These are phyloP conservation scores for Lithobates pipiens DNA, from an alignment of 2,797 vertebrate genomes.

Conservation along the genomic window DNA sequence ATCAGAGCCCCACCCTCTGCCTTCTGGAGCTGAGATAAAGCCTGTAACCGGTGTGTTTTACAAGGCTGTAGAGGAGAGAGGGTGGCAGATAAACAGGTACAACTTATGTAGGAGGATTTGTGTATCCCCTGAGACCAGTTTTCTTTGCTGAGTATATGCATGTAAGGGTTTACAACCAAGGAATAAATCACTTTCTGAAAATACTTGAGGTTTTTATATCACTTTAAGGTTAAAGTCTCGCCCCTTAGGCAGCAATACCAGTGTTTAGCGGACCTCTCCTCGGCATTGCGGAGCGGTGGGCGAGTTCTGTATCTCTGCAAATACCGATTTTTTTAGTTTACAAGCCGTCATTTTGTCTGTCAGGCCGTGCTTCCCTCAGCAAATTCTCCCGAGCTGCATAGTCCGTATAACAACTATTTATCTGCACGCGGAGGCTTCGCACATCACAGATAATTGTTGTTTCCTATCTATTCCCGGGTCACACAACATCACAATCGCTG, in stretches of 20 bases:
- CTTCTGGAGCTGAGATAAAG: too few species aligned
- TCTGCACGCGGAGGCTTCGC: not conserved
- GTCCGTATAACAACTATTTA: slow-evolving; percentile 21
- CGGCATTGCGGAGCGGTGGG: not conserved
- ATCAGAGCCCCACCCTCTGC: too few species aligned
- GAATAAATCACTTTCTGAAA: too few species aligned
- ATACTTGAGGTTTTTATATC: too few species aligned
- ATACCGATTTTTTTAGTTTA: not conserved
- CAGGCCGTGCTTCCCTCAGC: not conserved
- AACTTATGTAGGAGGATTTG: too few species aligned
- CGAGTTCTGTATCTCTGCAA: not conserved
- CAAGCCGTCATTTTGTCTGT: not conserved
- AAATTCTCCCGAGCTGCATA: not conserved
- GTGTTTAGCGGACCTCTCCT: not conserved
- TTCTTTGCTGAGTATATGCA: too few species aligned
- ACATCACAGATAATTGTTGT: slow-evolving; percentile 45
- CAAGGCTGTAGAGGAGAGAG: too few species aligned
- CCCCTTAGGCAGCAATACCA: not conserved
- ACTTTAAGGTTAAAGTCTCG: too few species aligned
- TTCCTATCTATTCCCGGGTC: slow-evolving; percentile 37
- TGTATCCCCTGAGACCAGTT: too few species aligned
- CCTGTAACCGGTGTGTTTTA: too few species aligned
- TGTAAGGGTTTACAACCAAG: too few species aligned
- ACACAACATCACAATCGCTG: slow-evolving; percentile 42
- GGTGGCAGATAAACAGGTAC: too few species aligned